Evolutionary conservation across 2,888 invertebrate species (phyloP).

Genomic region (Agriopis aurantiaria): DNA sequence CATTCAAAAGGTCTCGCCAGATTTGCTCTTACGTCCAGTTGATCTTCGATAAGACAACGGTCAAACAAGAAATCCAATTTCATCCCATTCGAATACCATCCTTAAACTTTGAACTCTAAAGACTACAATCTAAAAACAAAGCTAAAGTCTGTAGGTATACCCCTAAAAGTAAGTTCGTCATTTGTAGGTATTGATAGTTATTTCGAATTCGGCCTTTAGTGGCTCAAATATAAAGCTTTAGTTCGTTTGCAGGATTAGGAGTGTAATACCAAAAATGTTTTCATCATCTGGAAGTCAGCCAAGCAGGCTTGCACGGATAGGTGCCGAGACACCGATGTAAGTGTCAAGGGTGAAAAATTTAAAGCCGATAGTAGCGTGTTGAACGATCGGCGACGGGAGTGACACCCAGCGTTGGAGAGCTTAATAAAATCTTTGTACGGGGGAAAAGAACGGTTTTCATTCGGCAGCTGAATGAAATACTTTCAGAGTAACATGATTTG

Average conservation of each 20-base stretch:
- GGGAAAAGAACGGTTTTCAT: background rate
- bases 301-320: conserved; percentile 28
- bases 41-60: conserved; percentile 32
- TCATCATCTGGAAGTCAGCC: conserved; percentile 39
- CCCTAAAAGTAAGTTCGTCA: conserved; percentile 15
- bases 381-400: conserved; percentile 31
- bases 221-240: background rate
- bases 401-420: conserved; percentile 3
- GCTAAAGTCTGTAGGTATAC: background rate
- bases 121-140: background rate
- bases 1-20: conserved; percentile 31
- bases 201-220: conserved; percentile 3
- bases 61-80: background rate
- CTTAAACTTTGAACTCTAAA: background rate
- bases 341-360: conserved; percentile 44
- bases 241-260: background rate
- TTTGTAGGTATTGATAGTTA: conserved; percentile 1
- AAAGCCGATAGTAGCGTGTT: conserved; percentile 37
- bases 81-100: background rate
- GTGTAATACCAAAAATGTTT: conserved; percentile 23
- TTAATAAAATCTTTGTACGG: conserved; percentile 9
- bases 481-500: background rate
- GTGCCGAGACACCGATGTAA: conserved; percentile 36
- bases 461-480: background rate
- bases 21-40: conserved; percentile 36